A percentile compares a stretch with the other conserved stretches of the same genome.
Evolutionary conservation across 1,140 invertebrate genomes (phyloP).

Genomic region (Sitophilus oryzae): DNA sequence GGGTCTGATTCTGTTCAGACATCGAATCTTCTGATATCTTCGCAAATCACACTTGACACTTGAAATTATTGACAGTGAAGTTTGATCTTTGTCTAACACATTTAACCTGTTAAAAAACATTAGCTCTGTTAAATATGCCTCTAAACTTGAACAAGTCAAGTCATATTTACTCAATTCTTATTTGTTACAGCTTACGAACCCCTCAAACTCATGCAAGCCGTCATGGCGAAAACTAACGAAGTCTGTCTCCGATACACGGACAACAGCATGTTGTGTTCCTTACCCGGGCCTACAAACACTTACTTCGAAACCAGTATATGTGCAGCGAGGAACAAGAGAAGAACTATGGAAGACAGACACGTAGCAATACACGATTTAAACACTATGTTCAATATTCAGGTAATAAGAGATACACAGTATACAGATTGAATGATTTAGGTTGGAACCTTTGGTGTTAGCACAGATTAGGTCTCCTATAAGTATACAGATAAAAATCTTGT

Average conservation of each 20-base stretch:
- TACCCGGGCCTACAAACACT: constrained; percentile 49
- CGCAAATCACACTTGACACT: no score
- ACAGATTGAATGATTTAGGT: no score
- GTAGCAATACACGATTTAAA: constrained; percentile 68
- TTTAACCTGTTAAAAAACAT: no score
- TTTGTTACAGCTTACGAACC: constrained; percentile 61
- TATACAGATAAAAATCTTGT: no score
- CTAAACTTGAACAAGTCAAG: background rate
- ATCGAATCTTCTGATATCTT: no score
- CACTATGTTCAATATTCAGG: constrained; percentile 61
- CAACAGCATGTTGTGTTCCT: constrained; percentile 52
- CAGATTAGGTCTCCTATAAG: no score
- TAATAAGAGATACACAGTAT: no score
- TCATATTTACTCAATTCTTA: background rate
- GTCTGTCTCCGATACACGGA: constrained; percentile 62
- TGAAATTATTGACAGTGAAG: no score
- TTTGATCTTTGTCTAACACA: no score
- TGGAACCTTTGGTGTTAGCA: no score
- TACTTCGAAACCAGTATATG: constrained; percentile 49
- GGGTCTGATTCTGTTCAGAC: no score
- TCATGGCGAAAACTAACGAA: constrained; percentile 63
- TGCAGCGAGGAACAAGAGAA: constrained; percentile 72
- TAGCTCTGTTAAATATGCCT: no score
- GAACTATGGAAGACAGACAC: constrained; percentile 84
- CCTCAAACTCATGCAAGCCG: constrained; percentile 64